phyloP scores from a whole-genome alignment of 2,113 vertebrate genomes.

The Zapornia atra region DNA sequence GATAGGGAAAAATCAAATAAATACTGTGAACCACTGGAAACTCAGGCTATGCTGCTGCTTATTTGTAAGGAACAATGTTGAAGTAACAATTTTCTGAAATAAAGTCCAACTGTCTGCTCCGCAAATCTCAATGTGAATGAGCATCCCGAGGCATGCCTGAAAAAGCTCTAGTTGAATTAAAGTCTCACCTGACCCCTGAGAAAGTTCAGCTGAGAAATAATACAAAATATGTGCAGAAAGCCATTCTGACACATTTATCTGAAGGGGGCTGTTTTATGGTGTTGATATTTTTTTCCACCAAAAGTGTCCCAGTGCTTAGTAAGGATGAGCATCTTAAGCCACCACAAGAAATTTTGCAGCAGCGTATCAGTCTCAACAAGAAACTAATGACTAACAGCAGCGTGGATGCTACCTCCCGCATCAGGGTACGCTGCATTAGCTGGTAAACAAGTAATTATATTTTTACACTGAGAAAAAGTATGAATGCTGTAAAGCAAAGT shows the following conservation, averaged over 20 bases:
- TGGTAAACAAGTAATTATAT: neutral
- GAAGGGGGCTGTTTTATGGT: neutral
- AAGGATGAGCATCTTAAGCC: neutral
- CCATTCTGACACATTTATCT: neutral
- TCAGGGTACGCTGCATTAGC: neutral
- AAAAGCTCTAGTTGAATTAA: neutral
- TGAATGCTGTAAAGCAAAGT: neutral
- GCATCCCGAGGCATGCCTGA: neutral
- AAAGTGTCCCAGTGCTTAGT: neutral
- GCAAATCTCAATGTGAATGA: slow-evolving; percentile 22
- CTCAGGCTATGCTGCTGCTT: neutral
- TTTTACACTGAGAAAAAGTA: neutral
- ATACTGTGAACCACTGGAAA: neutral
- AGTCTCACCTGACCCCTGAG: slow-evolving; percentile 6
- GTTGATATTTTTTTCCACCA: neutral
- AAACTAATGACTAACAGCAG: neutral
- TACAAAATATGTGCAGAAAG: neutral
- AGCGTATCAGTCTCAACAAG: neutral
- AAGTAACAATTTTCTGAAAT: neutral
- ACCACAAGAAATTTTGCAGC: neutral
- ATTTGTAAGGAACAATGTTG: neutral
- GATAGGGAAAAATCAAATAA: neutral
- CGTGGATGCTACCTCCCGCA: neutral
- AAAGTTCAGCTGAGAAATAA: slow-evolving; percentile 19
- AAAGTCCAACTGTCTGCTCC: neutral